Base-by-base conservation (phyloP, 2,113 vertebrate species). In the Campylorhamphus procurvoides region DNA sequence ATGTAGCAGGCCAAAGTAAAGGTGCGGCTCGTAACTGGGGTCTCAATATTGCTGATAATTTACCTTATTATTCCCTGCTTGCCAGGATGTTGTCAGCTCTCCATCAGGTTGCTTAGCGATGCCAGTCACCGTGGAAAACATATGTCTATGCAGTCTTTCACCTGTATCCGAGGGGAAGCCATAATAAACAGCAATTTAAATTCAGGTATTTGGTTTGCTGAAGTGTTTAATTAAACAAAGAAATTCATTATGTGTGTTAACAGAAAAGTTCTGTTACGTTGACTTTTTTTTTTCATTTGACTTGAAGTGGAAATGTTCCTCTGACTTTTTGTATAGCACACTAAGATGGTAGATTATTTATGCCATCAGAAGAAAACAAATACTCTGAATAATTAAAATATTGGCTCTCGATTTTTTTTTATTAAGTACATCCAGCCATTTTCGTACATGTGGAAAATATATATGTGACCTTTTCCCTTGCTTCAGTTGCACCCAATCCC, bases 151-250 rank as follows among this genome's bases (percentile, higher is more conserved):
- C 82, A 37, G 66, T 17, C 84, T 85, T 68, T 79, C 81, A 92
- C 86, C 83, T 91, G 73, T 64, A 84, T 29, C 64, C 0, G 4
- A 90, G 56, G 59, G 35, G 72, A 92, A 92, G 68, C 88, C 76
- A 16, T 52, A 74, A 78, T 71, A 84, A 94, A 86, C 47, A 84
- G 86, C 89, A 81, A 93, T 94, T 90, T 92, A 86, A 92, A 92
- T 89, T 59, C 68, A 52, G 47, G 86, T 84, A 85, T 86, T 93
- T 77, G 89, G 76, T 89, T 95, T 96, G 90, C 76, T 92, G 59
- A 71, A 92, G 92, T 95, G 93, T 93, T 97, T 95, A 90, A 81
- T 94, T 95, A 92, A 93, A 88, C 92, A 93, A 90, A 94, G 79
- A 86, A 62, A 86, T 67, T 88, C 47, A 92, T 94, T 92, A 78